Percentiles rank a stretch among this genome's conserved stretches.
Evolutionary conservation across 2,888 invertebrate genomes (phyloP).

Genomic region (Arrhopalites spinosus): DNA sequence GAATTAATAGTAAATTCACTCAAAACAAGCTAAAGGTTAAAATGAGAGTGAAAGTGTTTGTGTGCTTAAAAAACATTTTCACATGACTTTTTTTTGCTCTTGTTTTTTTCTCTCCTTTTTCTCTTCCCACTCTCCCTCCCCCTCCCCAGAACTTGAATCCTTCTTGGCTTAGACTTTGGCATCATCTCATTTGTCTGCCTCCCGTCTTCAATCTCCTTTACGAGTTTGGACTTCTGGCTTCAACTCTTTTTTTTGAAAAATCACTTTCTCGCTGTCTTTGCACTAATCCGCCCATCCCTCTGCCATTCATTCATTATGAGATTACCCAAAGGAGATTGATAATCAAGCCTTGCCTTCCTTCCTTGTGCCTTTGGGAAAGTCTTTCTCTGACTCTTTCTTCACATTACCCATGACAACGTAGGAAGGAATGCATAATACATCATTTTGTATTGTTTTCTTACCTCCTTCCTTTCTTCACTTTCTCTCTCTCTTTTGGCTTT

Average conservation of each 20-base stretch:
- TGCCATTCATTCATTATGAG: constrained; percentile 49
- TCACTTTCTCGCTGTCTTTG: constrained; percentile 44
- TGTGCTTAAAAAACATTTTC: neutral
- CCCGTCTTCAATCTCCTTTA: neutral
- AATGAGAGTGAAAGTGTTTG: neutral
- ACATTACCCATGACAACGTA: neutral
- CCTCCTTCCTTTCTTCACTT: neutral
- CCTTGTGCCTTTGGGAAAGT: neutral
- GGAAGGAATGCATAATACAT: constrained; percentile 6
- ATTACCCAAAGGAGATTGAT: constrained; percentile 46
- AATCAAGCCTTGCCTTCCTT: constrained; percentile 34
- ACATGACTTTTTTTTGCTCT: neutral
- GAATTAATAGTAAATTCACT: neutral
- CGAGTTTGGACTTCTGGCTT: neutral
- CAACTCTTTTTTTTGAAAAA: constrained; percentile 42
- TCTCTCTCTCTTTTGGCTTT: neutral
- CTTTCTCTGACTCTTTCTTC: constrained; percentile 8
- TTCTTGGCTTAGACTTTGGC: neutral
- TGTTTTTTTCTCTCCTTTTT: neutral
- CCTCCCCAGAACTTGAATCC: neutral
- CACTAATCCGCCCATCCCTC: constrained; percentile 50
- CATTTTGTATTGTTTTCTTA: constrained; percentile 10
- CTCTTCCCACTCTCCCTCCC: neutral
- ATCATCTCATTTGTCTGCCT: constrained; percentile 12
- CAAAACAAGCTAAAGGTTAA: neutral